Base-by-base conservation (phyloP, 2,113 vertebrate species). In the Coreoperca whiteheadi region DNA sequence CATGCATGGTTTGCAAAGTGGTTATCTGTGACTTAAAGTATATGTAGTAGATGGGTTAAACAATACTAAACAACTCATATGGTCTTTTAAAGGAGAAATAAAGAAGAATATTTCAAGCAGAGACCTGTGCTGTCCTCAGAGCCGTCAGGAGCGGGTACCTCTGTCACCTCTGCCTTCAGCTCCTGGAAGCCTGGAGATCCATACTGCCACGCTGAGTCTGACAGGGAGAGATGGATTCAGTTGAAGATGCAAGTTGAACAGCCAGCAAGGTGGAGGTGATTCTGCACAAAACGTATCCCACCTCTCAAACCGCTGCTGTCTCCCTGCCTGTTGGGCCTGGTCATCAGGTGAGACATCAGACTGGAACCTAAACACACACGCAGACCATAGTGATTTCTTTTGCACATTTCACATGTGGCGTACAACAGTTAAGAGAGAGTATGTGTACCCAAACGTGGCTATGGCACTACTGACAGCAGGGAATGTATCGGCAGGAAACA, bases 151-250 rank as follows among this genome's bases (percentile, higher is more conserved):
- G 95, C 97, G 0, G 97, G 95, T 4, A 99, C 88, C 89, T 97
- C 97, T 0, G 95, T 97, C 74, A 97, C 93, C 66, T 96, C 96
- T 0, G 97, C 97, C 91, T 97, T 98, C 86, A 98, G 82, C 92
- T 99, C 98, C 91, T 97, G 97, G 91, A 96, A 98, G 46, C 93
- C 81, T 14, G 92, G 8, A 3, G 79, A 64, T 70, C 95, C 93
- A 0, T 90, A 63, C 74, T 94, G 93, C 97, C 96, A 97, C 3
- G 82, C 79, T 4, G 95, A 89, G 83, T 95, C 94, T 95, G 79
- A 23, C 8, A 50, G 21, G 66, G 3, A 54, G 43, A 85, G 59
- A 67, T 9, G 65, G 23, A 39, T 28, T 68, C n/a, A 70, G 48
- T 0, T 16, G 15, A 41, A 60, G 1, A 34, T 39, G 6, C 23